These are phyloP conservation scores for Xanthorhoe designata DNA, from an alignment of 2,888 invertebrate species.

Conservation along the genomic window DNA sequence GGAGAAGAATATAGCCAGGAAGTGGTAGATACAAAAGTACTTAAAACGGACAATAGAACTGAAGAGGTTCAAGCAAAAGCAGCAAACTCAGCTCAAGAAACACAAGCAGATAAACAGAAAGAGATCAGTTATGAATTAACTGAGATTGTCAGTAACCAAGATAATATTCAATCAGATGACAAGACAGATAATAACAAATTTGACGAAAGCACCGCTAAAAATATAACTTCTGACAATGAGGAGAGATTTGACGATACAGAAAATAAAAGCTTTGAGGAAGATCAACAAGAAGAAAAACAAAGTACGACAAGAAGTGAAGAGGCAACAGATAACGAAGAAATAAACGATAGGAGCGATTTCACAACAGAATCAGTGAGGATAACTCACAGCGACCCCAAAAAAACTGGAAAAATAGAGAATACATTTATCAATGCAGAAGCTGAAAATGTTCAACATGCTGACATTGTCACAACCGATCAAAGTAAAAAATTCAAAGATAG, in stretches of 20 bases:
- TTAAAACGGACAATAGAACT: conserved; percentile 10
- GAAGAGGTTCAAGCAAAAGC: background rate
- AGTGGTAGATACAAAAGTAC: conserved; percentile 1
- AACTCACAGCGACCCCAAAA: background rate
- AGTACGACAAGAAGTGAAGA: background rate
- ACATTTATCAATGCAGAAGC: background rate
- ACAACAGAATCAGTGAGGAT: background rate
- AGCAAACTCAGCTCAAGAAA: conserved; percentile 8
- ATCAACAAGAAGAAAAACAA: no score
- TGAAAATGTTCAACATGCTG: background rate
- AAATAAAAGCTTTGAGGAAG: no score
- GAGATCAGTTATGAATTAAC: conserved; percentile 2
- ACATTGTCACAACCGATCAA: background rate
- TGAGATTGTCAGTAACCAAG: conserved; percentile 2
- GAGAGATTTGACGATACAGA: background rate
- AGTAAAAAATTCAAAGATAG: background rate
- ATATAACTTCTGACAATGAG: background rate
- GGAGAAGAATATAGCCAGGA: conserved; percentile 15
- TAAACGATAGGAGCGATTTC: background rate
- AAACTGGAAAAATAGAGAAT: background rate
- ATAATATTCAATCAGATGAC: background rate
- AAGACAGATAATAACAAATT: background rate
- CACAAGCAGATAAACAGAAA: conserved; percentile 11
- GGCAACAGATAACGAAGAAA: background rate
- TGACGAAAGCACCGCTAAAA: no score